Conservation (phyloP, 2,797 vertebrate genomes). For the Lepidocolaptes lacrymiger region DNA sequence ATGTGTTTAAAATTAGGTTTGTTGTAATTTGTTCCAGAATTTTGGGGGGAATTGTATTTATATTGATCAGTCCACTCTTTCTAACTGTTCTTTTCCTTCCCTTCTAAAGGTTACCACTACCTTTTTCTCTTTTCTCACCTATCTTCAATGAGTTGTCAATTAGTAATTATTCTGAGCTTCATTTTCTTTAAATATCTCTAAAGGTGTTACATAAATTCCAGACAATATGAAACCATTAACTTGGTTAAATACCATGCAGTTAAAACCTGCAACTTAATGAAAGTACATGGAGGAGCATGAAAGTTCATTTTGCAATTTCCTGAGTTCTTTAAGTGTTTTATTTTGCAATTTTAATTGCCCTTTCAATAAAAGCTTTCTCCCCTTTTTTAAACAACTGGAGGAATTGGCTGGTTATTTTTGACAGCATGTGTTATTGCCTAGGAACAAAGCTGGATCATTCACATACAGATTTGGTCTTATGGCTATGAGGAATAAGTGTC, state of each 20-base stretch:
- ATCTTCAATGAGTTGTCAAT: background rate
- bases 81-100: background rate
- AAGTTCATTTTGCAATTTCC: background rate
- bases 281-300: background rate
- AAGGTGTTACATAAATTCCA: background rate
- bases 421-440: background rate
- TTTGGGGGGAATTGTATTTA: background rate
- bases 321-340: background rate
- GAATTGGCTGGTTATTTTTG: background rate
- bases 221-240: background rate
- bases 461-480: background rate
- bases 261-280: background rate
- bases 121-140: background rate
- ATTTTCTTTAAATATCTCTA: background rate
- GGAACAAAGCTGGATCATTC: background rate
- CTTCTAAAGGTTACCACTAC: background rate
- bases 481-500: background rate
- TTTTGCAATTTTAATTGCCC: background rate
- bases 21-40: background rate
- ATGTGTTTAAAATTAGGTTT: background rate
- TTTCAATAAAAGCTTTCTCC: background rate
- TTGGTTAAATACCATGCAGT: background rate
- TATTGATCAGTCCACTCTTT: background rate
- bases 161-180: background rate
- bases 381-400: background rate